Base-by-base conservation (phyloP, 2,113 vertebrate species). In the Psittacula cyanocephala region DNA sequence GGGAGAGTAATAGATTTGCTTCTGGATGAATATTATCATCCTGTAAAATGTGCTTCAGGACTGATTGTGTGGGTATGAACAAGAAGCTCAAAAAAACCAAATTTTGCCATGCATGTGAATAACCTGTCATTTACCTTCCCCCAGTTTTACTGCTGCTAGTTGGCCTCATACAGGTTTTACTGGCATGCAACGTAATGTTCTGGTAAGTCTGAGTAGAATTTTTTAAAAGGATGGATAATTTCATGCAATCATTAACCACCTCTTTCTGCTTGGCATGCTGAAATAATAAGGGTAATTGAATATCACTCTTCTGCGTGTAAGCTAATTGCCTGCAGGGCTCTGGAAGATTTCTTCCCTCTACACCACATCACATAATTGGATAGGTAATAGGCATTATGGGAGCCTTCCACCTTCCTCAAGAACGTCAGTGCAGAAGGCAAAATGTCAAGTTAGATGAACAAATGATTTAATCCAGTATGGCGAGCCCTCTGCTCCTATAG, bases 271-370 rank as follows among this genome's bases (percentile, higher is more conserved):
- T 81, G 57, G 62, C 81, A 75, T 29, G n/a, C 72, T 86, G 74
- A 84, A 95, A 84, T 92, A 95, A 92, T 94, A 91, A 84, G 80
- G 72, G 22, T 92, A 97, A 96, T 93, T 93, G 80, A 92, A 94
- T 90, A 92, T 49, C 72, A 88, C 0, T 2, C 90, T 96, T 94
- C 77, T 91, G 86, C 55, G 69, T 88, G 62, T 50, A 37, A 78
- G 31, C 25, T 94, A 93, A 96, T 95, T 93, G 88, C 77, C 88
- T 78, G 69, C 80, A 86, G 93, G 65, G 52, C 83, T 86, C 92
- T 89, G 72, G 77, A 86, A 94, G 84, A 31, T 65, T 88, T 84
- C 80, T 70, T 88, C 86, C 65, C 82, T 71, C 35, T 27, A 49
- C 22, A 93, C 69, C 69, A 52, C 77, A 57, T 7, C 57, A 47